These are phyloP conservation scores for Neoscelio sp. DNA, from an alignment of 2,888 invertebrate species.

Conservation along the genomic window DNA sequence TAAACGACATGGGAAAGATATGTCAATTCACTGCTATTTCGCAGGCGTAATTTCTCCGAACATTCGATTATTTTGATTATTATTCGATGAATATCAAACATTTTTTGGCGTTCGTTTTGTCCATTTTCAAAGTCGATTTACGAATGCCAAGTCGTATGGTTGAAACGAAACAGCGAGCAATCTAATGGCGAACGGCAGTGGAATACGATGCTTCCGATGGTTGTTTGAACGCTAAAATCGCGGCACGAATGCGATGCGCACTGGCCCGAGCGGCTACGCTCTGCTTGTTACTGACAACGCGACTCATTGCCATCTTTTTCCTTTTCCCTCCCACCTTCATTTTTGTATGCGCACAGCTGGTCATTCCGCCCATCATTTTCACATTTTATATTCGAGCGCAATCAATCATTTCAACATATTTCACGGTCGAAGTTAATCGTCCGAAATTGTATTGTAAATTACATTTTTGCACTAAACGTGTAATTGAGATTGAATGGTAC, in stretches of 20 bases:
- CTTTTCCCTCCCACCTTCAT: slow-evolving; percentile 37
- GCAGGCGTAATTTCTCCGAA: too few relatives aligned
- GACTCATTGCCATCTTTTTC: slow-evolving; percentile 66
- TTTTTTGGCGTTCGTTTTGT: background rate
- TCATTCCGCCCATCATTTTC: slow-evolving; percentile 18
- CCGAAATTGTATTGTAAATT: too few relatives aligned
- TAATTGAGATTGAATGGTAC: too few relatives aligned
- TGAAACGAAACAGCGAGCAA: slow-evolving; percentile 37
- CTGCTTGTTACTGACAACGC: slow-evolving; percentile 70
- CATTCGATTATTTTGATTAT: slow-evolving; percentile 20
- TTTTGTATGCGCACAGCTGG: slow-evolving; percentile 41
- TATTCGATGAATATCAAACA: background rate
- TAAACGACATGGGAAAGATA: too few relatives aligned
- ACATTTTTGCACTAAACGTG: too few relatives aligned
- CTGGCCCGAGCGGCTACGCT: slow-evolving; percentile 71
- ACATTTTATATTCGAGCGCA: slow-evolving; percentile 14
- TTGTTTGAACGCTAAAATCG: slow-evolving; percentile 63
- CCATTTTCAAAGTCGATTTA: slow-evolving; percentile 17
- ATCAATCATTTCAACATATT: slow-evolving; percentile 14
- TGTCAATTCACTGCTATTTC: too few relatives aligned
- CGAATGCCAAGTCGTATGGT: slow-evolving; percentile 37
- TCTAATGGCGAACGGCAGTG: slow-evolving; percentile 47
- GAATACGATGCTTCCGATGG: slow-evolving; percentile 49
- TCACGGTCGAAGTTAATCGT: too few relatives aligned
- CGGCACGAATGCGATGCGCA: slow-evolving; percentile 69